Percentiles rank a stretch among this genome's conserved stretches.
Evolutionary conservation across 1,140 invertebrate genomes (phyloP).

Genomic region (Diorhabda sublineata): DNA sequence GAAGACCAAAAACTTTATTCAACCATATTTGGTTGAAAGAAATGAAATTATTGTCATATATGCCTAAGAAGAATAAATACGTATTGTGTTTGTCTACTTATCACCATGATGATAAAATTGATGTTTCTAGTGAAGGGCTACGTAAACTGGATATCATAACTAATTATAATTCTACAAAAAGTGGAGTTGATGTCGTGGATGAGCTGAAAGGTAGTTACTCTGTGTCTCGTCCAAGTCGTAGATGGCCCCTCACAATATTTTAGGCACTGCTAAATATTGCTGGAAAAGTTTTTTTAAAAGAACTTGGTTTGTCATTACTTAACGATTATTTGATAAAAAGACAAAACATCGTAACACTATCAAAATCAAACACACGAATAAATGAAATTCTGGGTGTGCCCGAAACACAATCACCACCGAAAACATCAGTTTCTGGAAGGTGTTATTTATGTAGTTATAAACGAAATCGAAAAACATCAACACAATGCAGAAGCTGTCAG

Average conservation of each 20-base stretch:
- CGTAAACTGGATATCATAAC: conserved; percentile 46
- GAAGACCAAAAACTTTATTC: conserved; percentile 11
- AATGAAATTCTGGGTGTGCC: no score
- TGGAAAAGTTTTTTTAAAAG: background rate
- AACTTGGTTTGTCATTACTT: background rate
- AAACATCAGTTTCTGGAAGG: no score
- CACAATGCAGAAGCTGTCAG: no score
- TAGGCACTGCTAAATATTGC: conserved; percentile 13
- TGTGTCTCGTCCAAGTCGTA: conserved; percentile 31
- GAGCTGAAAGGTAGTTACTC: conserved; percentile 36
- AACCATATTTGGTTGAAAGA: conserved; percentile 8
- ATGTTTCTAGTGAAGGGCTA: conserved; percentile 17
- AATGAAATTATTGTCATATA: background rate
- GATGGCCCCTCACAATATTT: conserved; percentile 39
- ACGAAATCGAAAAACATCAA: no score
- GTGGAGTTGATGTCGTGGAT: conserved; percentile 45
- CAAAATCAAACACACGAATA: background rate
- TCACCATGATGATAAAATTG: conserved; percentile 28
- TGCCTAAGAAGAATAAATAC: conserved; percentile 15
- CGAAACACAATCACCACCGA: no score
- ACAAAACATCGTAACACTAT: background rate
- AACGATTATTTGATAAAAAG: conserved; percentile 3
- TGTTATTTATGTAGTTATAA: no score
- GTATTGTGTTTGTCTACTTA: conserved; percentile 31
- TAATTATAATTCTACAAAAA: conserved; percentile 48